Base-by-base conservation (phyloP, 2,888 invertebrate species). In the Rhagophthalmus giganteus region DNA sequence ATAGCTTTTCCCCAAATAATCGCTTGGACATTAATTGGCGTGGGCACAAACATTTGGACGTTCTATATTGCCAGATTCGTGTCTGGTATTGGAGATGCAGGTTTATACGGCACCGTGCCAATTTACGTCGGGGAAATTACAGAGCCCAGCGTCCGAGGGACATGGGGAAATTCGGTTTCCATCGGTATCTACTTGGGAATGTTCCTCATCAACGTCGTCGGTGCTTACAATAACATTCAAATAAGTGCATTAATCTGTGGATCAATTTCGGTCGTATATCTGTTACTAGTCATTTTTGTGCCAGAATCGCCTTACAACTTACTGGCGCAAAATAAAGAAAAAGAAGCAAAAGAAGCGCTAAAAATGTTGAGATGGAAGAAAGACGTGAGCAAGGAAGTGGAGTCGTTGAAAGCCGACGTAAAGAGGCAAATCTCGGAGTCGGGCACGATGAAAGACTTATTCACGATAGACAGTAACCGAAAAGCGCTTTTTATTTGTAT, bases 281-380 rank as follows among this genome's bases (percentile, higher is more conserved):
- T 20, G 10, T n/a, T n/a, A n/a, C n/a, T n/a, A n/a, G n/a, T 69
- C 37, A 31, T 25, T 2, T 56, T 60, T 13, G 65, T 70, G 65
- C 71, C 72, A 0, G 72, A 72, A 58, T 66, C 65, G 1, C 72
- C 72, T 0, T 72, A 72, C 47, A 68, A 64, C 46, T 55, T 63
- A 2, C 28, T 71, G 1, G 68, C 69, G 64, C 65, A 64, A 46
- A 55, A 59, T 1, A 54, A 49, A 11, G 33, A 47, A 2, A 57
- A 58, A 1, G 59, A 65, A 35, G 71, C 71, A 0, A 60, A 60
- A 50, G 42, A 55, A 12, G 56, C 63, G n/a, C 54, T 72, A 32
- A 44, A 42, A 20, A 57, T 57, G 39, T 55, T 72, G 9, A 54
- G 70, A 39, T 57, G 63, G 28, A 59, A 38, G 10, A 51, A 54